Evolutionary conservation across 2,888 invertebrate genomes (phyloP).

Genomic region (Hemithea aestivaria): DNA sequence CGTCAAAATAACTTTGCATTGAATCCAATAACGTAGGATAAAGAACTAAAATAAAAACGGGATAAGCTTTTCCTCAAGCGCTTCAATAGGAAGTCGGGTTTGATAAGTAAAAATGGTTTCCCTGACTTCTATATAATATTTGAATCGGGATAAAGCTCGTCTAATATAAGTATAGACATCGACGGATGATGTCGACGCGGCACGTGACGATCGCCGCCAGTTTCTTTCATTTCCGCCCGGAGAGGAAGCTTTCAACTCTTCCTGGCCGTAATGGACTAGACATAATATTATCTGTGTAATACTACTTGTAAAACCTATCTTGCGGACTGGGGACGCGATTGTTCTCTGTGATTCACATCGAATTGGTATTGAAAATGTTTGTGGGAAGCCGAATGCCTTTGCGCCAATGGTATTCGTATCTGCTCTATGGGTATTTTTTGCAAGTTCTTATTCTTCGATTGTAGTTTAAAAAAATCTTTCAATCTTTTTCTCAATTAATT

Average conservation of each 20-base stretch:
- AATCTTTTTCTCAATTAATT: no score
- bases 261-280: slow-evolving; percentile 52
- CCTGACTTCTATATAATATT: background rate
- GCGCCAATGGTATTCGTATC: no score
- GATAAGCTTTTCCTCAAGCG: no score
- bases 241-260: slow-evolving; percentile 51
- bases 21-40: no score
- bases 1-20: no score
- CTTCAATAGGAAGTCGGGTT: background rate
- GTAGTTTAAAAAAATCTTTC: no score
- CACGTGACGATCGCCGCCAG: slow-evolving; percentile 44
- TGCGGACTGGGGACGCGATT: slow-evolving; percentile 1
- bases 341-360: no score
- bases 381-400: no score
- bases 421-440: no score
- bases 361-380: no score
- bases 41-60: no score
- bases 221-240: slow-evolving; percentile 56
- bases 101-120: background rate
- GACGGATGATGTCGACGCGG: slow-evolving; percentile 22
- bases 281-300: slow-evolving; percentile 22
- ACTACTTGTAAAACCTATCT: slow-evolving; percentile 4
- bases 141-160: slow-evolving; percentile 1
- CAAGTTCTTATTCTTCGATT: no score
- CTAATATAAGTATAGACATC: slow-evolving; percentile 17